Base-by-base conservation (phyloP, 2,888 invertebrate genomes). In the Crematogaster levior region DNA sequence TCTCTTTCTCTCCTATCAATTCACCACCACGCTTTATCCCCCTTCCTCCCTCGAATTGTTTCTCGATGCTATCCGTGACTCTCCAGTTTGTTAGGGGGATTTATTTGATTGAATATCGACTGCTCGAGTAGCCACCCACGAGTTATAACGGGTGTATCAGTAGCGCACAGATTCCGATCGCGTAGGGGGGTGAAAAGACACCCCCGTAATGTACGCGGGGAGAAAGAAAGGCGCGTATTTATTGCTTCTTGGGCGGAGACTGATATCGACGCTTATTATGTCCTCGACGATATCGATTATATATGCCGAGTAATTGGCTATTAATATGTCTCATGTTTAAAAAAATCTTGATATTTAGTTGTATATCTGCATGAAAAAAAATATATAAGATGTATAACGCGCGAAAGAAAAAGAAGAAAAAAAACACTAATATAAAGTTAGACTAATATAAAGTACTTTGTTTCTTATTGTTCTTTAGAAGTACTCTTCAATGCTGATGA, bases 41-140 rank as follows among this genome's bases (percentile, higher is more conserved):
- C 81, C 18, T 56, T 43, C 43, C 34, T 12, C 60, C 30, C 40
- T 56, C 61, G 46, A 65, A 91, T 91, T 91, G 90, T 91, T 91
- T 91, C 90, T 88, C 86, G 92, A 91, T 92, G 87, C 83, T 91
- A 92, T 92, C 92, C 91, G 83, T 85, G 88, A 89, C 87, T 90
- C 92, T 89, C 90, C 88, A 91, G 92, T 92, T 91, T 91, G 91
- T 92, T 92, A 90, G 90, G 90, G 90, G 92, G 90, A 91, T 92
- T 90, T 89, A 91, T 92, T 92, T 91, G 90, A 92, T 92, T 90
- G 91, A 92, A 91, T 92, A 89, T 89, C 88, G 89, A 84, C 86
- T 89, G 86, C 81, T 84, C 84, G 89, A 65, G 60, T 82, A 68
- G 56, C 88, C 88, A 81, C 43, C 84, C 63, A 72, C 43, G 48